Base-by-base conservation (phyloP, 2,797 vertebrate species). In the Astyanax mexicanus region DNA sequence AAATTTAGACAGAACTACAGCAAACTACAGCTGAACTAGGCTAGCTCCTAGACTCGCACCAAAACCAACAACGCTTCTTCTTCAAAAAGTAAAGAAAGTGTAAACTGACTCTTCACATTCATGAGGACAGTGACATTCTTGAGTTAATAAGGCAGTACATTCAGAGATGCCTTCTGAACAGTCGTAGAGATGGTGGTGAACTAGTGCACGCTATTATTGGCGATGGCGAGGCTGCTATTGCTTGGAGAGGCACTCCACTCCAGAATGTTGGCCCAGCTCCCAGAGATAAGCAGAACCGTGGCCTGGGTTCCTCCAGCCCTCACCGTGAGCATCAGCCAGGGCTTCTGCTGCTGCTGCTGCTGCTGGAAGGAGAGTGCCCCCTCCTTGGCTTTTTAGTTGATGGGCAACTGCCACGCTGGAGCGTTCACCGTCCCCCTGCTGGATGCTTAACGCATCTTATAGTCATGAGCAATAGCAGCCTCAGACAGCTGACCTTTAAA, bases 401-500 rank as follows among this genome's bases (percentile, higher is more conserved):
- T 78, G 57, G 55, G 60, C 77, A 84, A 25, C 23, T 45, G 69
- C 52, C 45, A 61, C 42, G 68, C 47, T 58, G 69, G 67, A 21
- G 64, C 60, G 58, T 62, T 81, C 25, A 32, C 65, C 8, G 6
- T n/a, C 47, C 77, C 80, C 72, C 73, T 71, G 52, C 4, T 55
- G 71, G 49, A 51, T 69, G 84, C 84, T 88, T 97, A 99, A 77
- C 96, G 97, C 98, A 99, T 99, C 91, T 96, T 98, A 91, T 99
- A 99, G 92, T 99, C 97, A 51, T 99, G 97, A 86, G 95, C 93
- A 84, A 99, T 94, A 67, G 96, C 96, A 13, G 95, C 94, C 92
- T 99, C 98, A 72, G 96, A 98, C 55, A 99, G 93, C 90, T 99
- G 98, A 79, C 98, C 98, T 91, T 98, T 98, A 90, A 99, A 99